phyloP scores from a whole-genome alignment of 2,113 vertebrate genomes.

The Melospiza georgiana region DNA sequence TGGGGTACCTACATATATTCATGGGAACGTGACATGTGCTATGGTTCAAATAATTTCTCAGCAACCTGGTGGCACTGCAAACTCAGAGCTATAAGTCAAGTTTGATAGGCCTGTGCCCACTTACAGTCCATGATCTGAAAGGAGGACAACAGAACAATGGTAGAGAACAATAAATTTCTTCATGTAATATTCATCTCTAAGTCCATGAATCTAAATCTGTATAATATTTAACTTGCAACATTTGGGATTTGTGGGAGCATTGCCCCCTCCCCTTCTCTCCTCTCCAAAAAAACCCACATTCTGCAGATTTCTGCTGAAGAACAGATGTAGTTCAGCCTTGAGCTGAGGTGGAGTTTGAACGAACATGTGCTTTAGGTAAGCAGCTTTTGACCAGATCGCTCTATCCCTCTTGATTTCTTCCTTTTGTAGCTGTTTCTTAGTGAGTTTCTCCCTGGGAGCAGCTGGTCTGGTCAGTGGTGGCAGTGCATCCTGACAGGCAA shows the following conservation, averaged over 20 bases:
- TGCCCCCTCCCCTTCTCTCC: neutral
- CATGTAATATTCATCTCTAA: neutral
- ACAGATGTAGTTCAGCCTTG: neutral
- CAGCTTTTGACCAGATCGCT: neutral
- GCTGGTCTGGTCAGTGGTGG: neutral
- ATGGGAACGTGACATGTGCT: neutral
- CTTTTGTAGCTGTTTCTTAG: neutral
- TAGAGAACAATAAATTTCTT: neutral
- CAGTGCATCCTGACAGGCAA: neutral
- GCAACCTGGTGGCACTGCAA: neutral
- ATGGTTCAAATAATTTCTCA: neutral
- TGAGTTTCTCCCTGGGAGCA: neutral
- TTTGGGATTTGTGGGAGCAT: neutral
- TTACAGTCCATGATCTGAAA: neutral
- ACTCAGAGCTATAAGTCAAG: neutral
- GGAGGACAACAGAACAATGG: neutral
- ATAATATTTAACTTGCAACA: neutral
- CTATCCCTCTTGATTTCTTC: neutral
- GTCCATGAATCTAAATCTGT: neutral
- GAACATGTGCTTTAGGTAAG: neutral
- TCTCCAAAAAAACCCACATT: neutral
- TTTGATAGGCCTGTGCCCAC: neutral
- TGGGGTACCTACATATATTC: neutral
- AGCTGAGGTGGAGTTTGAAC: neutral
- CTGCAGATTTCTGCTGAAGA: neutral